Evolutionary conservation across 2,888 invertebrate species (phyloP).

Genomic region (Pseudococcus viburni): DNA sequence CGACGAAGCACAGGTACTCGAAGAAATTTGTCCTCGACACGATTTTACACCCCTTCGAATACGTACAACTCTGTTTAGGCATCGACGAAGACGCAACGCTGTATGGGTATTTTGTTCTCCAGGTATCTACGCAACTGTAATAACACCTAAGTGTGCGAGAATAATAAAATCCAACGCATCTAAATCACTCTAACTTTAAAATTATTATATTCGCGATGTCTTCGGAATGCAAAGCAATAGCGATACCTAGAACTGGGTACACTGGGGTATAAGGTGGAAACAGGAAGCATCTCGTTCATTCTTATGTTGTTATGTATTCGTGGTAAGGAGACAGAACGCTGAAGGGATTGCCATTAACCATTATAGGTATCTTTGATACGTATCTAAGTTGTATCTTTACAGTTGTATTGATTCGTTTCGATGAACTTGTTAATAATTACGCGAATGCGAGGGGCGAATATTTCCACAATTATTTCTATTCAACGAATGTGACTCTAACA

Average conservation of each 20-base stretch:
- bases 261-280: background rate
- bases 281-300: background rate
- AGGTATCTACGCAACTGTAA: background rate
- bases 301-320: slow-evolving; percentile 5
- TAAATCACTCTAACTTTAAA: slow-evolving; percentile 16
- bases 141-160: background rate
- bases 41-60: slow-evolving; percentile 8
- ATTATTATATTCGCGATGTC: background rate
- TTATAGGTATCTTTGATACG: background rate
- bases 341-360: background rate
- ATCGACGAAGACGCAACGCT: background rate
- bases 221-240: background rate
- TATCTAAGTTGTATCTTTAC: background rate
- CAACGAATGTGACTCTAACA: no score
- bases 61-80: background rate
- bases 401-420: background rate
- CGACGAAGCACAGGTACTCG: background rate
- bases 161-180: slow-evolving; percentile 23
- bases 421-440: background rate
- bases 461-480: background rate
- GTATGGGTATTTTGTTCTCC: background rate
- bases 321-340: background rate
- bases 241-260: background rate
- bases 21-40: slow-evolving; percentile 32
- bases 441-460: background rate